Percentiles rank a stretch among this genome's conserved stretches.
phyloP scores from a whole-genome alignment of 2,113 vertebrate genomes.

The Entelurus aequoreus region DNA sequence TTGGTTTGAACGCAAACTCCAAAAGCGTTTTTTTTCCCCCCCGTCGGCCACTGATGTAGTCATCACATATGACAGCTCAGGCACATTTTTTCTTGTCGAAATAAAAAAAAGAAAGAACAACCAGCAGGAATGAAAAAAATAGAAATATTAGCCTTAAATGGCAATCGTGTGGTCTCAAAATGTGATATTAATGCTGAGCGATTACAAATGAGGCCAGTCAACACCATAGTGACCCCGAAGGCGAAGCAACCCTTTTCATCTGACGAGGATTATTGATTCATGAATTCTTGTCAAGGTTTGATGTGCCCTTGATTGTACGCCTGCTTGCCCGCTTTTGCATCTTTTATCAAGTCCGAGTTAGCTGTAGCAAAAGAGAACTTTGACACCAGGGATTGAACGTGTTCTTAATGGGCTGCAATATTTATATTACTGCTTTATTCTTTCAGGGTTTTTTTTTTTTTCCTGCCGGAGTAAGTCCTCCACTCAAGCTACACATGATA shows the following conservation, averaged over 20 bases:
- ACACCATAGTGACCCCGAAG: constrained; percentile 50
- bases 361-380: constrained; percentile 24
- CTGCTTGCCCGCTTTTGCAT: constrained; percentile 30
- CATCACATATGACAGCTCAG: no score
- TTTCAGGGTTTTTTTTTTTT: not conserved
- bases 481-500: constrained; percentile 23
- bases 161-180: constrained; percentile 15
- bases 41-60: no score
- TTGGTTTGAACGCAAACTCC: no score
- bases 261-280: constrained; percentile 63
- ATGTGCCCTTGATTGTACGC: constrained; percentile 53
- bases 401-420: constrained; percentile 36
- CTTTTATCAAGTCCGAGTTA: constrained; percentile 39
- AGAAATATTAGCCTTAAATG: not conserved
- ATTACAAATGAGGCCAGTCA: constrained; percentile 49
- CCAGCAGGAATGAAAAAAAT: constrained; percentile 36
- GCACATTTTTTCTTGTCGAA: no score
- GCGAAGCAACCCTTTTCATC: constrained; percentile 47
- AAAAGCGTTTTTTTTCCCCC: no score
- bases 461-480: constrained; percentile 18
- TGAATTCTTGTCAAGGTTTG: constrained; percentile 52
- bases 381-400: not conserved
- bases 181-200: constrained; percentile 38
- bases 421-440: constrained; percentile 35
- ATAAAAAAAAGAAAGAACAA: no score